Evolutionary conservation across 2,888 invertebrate genomes (phyloP), one percentile per base, ranked within the genome.

Genomic region (Azorinus chamasolen): DNA sequence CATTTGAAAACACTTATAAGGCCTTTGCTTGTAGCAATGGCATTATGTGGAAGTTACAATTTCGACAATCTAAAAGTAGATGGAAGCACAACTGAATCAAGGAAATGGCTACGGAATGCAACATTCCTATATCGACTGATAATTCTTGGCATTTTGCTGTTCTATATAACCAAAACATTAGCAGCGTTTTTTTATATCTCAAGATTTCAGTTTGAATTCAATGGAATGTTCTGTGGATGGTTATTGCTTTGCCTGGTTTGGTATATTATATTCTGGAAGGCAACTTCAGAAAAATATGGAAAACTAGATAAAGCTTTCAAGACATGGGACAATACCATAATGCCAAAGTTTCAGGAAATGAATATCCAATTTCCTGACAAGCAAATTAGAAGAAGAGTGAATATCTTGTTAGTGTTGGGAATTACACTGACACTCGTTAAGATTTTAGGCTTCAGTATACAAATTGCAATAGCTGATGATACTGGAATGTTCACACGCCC

Each of bases 1-100:
- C 5, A 32, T 32, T 10, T 32, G 4, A 32, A 10, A 32, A 32
- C 32, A 22, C 43, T 61, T 20, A 4, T 72, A 6, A 50, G 41
- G 16, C 72, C 65, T 18, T 51, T 72, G 18, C 45, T 72, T 12
- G 24, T 53, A 22, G 25, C 12, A 22, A 14, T 72, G 48, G 65
- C 72, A 3, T 6, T 65, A 14, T 20, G 27, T 32, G 72, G 72
- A 14, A 48, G 54, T 39, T 64, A 65, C 48, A 72, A 53, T 37
- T 72, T 72, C 20, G 53, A 46, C 20, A 59, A 72, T 27, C 32
- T 72, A 22, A 46, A 39, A 20, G 39, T 24, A 18, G 18, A 58
- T 14, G 32, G 39, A 10, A 32, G 25, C 25, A 20, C 10, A 10
- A 32, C 32, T 8, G 45, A 20, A 20, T 32, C 32, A 32, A 8